Evolutionary conservation across 1,140 invertebrate species (phyloP), one percentile per base, ranked within the genome.

Genomic region (Diorhabda elongata): DNA sequence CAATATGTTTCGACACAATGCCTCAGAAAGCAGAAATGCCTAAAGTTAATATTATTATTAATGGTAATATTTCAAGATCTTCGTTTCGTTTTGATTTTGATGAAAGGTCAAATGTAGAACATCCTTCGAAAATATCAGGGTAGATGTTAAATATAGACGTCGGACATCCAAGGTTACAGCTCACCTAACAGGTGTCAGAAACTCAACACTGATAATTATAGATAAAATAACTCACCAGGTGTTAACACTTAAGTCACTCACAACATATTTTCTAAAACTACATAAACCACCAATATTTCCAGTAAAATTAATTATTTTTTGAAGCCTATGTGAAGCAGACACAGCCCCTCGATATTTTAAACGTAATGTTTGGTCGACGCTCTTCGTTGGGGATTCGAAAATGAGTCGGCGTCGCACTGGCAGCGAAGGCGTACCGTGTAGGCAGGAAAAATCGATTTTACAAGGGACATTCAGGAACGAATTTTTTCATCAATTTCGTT

Each of bases 381-480:
- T 52, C 47, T 6, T 52, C 6, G n/a, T 52, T 52, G 47, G 47
- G 47, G 47, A 52, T n/a, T 6, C 47, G 6, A 52, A 52, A 52
- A 52, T 52, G 47, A 52, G 47, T 52, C 47, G 47, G 47, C 47
- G 47, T 52, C 47, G n/a, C 6, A n/a, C 6, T 52, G 4, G 47
- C 2, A 52, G 47, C 47, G 47, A 52, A 52, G 47, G 47, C 47
- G 47, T 52, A 52, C 47, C 6, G 47, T 52, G 47, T 52, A 52
- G 47, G 47, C 47, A 52, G 47, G 47, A 52, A 52, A 52, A 52
- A 52, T 52, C 47, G 47, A 52, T 52, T 52, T 52, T 8, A 52
- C 47, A 52, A 52, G 47, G 47, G 47, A 52, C 47, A 52, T 52
- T 52, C 47, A 52, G 47, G 47, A 52, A 52, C n/a, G 47, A 8